Conservation (phyloP, 2,797 vertebrate genomes). For the Rhadinocentrus ornatus region DNA sequence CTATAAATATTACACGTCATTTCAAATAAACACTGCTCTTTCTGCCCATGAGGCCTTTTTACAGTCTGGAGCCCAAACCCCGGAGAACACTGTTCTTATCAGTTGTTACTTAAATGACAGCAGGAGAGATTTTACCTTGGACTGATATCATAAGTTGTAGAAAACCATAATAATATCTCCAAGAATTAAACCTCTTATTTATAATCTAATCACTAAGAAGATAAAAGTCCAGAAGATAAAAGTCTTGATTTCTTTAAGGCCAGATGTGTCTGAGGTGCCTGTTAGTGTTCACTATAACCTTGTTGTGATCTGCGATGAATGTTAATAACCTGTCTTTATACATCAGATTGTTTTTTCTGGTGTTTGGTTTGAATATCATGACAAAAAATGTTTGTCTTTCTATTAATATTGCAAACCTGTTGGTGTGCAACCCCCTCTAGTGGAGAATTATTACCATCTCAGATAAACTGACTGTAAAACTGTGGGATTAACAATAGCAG, state of each 20-base stretch:
- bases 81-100: not conserved
- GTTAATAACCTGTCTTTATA: not conserved
- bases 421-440: slow-evolving; percentile 29
- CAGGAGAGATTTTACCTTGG: not conserved
- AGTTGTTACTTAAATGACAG: not conserved
- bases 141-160: not conserved
- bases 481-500: not conserved
- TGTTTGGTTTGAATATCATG: not conserved
- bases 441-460: slow-evolving; percentile 28
- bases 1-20: not conserved
- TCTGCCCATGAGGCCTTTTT: not conserved
- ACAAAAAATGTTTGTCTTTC: not conserved
- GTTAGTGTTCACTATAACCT: not conserved
- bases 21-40: not conserved
- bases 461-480: not conserved
- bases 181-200: not conserved
- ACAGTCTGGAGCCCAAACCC: not conserved
- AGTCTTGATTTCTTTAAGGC: not conserved
- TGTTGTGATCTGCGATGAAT: not conserved
- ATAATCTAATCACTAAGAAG: not conserved
- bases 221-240: not conserved
- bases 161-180: not conserved
- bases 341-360: not conserved
- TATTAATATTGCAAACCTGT: not conserved
- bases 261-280: not conserved